A percentile compares a stretch with the other conserved stretches of the same genome.
Evolutionary conservation across 2,113 vertebrate species (phyloP).

Genomic region (Oncorhynchus masou): DNA sequence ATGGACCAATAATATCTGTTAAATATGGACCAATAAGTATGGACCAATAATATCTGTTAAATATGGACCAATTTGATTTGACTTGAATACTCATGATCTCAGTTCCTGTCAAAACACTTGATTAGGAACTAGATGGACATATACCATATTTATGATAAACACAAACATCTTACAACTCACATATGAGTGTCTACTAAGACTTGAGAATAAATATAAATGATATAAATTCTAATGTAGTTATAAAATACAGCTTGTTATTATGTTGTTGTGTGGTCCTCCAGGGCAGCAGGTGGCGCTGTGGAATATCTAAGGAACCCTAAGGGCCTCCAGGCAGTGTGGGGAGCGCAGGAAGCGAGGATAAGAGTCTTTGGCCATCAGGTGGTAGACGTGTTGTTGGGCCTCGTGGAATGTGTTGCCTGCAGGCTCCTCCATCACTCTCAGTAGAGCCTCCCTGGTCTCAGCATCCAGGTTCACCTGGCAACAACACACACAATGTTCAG

Average conservation of each 20-base stretch:
- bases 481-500: background rate
- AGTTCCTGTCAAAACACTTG: too few species aligned
- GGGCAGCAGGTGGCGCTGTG: background rate
- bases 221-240: too few species aligned
- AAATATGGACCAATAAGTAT: too few species aligned
- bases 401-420: slow-evolving; percentile 71
- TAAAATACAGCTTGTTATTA: slow-evolving; percentile 23
- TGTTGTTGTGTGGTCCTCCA: background rate
- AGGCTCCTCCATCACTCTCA: slow-evolving; percentile 74
- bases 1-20: too few species aligned
- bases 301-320: slow-evolving; percentile 25
- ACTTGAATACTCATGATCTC: too few species aligned
- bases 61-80: too few species aligned
- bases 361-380: slow-evolving; percentile 89
- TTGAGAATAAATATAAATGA: background rate
- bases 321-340: slow-evolving; percentile 70
- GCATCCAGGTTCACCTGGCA: slow-evolving; percentile 89
- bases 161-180: background rate
- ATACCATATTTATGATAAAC: background rate
- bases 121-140: too few species aligned
- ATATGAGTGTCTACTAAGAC: background rate
- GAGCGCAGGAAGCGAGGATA: slow-evolving; percentile 89
- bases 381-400: slow-evolving; percentile 87
- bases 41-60: too few species aligned
- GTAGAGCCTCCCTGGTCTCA: slow-evolving; percentile 82